Evolutionary conservation across 2,113 vertebrate species (phyloP), one percentile per base, ranked within the genome.

Genomic region (Periophthalmus modestus): DNA sequence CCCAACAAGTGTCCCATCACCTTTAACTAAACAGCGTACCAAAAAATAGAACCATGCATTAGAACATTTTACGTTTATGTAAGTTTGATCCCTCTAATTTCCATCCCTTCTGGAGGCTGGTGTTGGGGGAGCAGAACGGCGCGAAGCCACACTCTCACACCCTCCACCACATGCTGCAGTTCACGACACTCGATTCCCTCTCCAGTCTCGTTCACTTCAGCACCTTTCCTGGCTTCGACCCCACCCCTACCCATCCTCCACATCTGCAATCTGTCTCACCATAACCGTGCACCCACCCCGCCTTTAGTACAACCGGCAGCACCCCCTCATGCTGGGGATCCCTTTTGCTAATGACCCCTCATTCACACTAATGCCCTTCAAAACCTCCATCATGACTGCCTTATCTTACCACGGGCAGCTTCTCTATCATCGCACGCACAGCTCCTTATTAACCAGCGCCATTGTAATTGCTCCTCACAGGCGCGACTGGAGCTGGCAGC

Each of bases 251-350:
- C 18, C 16, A 54, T 18, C 84, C 85, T 71, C 82, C 57, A 74
- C 57, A 84, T 79, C 85, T 81, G 85, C 88, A 85, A 83, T 78
- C 73, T n/a, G 21, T 86, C 79, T 82, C 69, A 50, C 75, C 74
- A 87, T 84, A 78, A 77, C 79, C 85, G 68, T 65, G 72, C 77
- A 74, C 73, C 84, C 72, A 79, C 88, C 87, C 84, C 88, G 83
- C 89, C 91, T 81, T 52, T 57, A 83, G 66, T 78, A 70, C 54
- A 52, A 73, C 58, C 57, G 70, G 71, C 77, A 70, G 55, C 59
- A 1, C 71, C 71, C 28, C 62, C 58, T 39, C 65, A 39, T 0
- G n/a, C n/a, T n/a, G 66, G 16, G 39, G 13, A 36, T 46, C 71
- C 66, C 75, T 46, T 67, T 33, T 2, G 28, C 24, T 48, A 65